Evolutionary conservation across 2,113 vertebrate species (phyloP).

Genomic region (Sander vitreus): DNA sequence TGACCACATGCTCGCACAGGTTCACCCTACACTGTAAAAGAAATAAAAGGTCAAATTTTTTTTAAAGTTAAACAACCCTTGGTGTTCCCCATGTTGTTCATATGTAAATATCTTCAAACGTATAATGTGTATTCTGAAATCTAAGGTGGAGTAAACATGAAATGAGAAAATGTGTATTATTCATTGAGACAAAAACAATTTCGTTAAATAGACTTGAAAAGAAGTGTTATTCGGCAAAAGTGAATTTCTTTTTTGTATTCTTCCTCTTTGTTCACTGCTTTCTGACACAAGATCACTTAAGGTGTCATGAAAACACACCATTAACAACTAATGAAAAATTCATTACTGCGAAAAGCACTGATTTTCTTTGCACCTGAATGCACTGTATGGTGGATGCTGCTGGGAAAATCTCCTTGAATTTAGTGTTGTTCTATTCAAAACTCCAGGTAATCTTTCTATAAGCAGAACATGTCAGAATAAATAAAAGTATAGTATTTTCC

Average conservation of each 20-base stretch:
- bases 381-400: background rate
- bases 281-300: background rate
- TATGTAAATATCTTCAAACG: constrained; percentile 82
- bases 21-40: constrained; percentile 30
- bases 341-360: constrained; percentile 12
- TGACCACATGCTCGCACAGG: constrained; percentile 42
- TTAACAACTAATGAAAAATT: constrained; percentile 29
- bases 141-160: constrained; percentile 68
- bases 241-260: constrained; percentile 58
- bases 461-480: constrained; percentile 26
- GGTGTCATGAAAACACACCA: constrained; percentile 17
- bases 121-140: constrained; percentile 84
- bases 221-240: constrained; percentile 87
- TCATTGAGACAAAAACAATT: constrained; percentile 92
- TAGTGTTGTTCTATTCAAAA: background rate
- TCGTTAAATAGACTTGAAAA: constrained; percentile 96
- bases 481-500: constrained; percentile 16
- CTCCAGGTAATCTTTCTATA: background rate
- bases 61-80: constrained; percentile 60
- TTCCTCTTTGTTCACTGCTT: constrained; percentile 2
- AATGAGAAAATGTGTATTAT: constrained; percentile 86
- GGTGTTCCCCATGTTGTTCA: constrained; percentile 76
- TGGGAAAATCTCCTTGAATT: constrained; percentile 15
- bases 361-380: constrained; percentile 19
- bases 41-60: constrained; percentile 45